Evolutionary conservation across 2,797 vertebrate genomes (phyloP).

Genomic region (Channa striata): DNA sequence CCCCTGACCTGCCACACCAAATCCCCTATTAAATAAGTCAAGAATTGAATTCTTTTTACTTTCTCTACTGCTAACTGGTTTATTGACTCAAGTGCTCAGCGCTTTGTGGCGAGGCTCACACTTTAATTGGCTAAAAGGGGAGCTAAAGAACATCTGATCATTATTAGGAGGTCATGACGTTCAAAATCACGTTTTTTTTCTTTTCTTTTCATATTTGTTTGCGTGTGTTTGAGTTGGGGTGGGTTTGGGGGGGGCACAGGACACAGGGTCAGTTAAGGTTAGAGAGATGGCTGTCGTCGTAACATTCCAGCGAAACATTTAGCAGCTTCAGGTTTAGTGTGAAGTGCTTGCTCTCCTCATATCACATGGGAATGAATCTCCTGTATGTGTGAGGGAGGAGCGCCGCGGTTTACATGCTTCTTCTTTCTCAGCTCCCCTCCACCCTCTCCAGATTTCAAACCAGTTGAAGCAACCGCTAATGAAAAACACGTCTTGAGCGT

Average conservation of each 20-base stretch:
- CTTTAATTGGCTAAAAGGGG: constrained; percentile 64
- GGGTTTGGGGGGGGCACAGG: too few species aligned
- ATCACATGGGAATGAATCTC: constrained; percentile 52
- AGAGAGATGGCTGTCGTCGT: constrained; percentile 62
- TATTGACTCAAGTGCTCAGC: constrained; percentile 72
- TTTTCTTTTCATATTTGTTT: constrained; percentile 43
- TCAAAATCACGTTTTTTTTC: constrained; percentile 31
- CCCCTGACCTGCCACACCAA: constrained; percentile 73
- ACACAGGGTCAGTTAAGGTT: constrained; percentile 59
- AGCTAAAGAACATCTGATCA: constrained; percentile 61
- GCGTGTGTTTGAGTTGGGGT: too few species aligned
- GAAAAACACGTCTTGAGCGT: constrained; percentile 49
- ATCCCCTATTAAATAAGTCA: constrained; percentile 77
- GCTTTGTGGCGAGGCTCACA: constrained; percentile 55
- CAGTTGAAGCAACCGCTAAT: constrained; percentile 56
- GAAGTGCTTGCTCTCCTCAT: constrained; percentile 50
- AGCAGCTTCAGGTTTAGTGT: constrained; percentile 51
- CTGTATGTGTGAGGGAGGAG: constrained; percentile 35
- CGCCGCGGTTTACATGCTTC: constrained; percentile 43
- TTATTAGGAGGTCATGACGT: constrained; percentile 59
- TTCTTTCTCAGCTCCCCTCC: constrained; percentile 38
- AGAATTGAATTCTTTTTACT: constrained; percentile 67
- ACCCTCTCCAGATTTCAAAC: constrained; percentile 45
- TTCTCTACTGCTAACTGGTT: constrained; percentile 68
- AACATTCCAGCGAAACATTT: constrained; percentile 64